A percentile compares a stretch with the other conserved stretches of the same genome.
phyloP scores from a whole-genome alignment of 2,888 invertebrate genomes.

The Cynaeus angustus region DNA sequence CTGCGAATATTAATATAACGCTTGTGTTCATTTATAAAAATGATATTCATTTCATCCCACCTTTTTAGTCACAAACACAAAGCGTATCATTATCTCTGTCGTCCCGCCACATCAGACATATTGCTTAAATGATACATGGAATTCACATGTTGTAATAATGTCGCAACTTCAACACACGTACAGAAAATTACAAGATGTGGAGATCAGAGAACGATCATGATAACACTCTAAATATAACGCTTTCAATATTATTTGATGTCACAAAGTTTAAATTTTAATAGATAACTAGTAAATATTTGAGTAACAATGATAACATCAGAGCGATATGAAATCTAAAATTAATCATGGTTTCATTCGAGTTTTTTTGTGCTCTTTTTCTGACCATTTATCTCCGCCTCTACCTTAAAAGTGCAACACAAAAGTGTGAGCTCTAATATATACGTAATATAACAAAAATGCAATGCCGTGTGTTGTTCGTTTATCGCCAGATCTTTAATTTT shows the following conservation, averaged over 20 bases:
- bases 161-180: slow-evolving; percentile 11
- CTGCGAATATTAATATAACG: no score
- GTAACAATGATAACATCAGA: slow-evolving; percentile 52
- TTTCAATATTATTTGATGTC: slow-evolving; percentile 43
- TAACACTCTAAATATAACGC: slow-evolving; percentile 52
- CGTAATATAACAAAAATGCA: slow-evolving; percentile 49
- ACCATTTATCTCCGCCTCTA: no score
- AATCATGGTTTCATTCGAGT: no score
- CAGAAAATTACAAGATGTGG: slow-evolving; percentile 31
- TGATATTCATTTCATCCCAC: no score
- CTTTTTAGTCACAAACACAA: no score
- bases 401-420: background rate
- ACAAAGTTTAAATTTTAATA: slow-evolving; percentile 52
- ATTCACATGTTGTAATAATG: slow-evolving; percentile 16
- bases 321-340: slow-evolving; percentile 58
- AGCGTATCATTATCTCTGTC: no score
- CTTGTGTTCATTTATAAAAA: no score
- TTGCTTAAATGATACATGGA: no score
- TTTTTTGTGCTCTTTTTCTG: no score
- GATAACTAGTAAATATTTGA: slow-evolving; percentile 54
- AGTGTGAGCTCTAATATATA: slow-evolving; percentile 22
- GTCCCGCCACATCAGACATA: no score
- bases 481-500: slow-evolving; percentile 65
- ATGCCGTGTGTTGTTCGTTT: slow-evolving; percentile 51
- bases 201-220: slow-evolving; percentile 49